Base-by-base conservation (phyloP, 2,888 invertebrate genomes). In the Agonum fuliginosum region DNA sequence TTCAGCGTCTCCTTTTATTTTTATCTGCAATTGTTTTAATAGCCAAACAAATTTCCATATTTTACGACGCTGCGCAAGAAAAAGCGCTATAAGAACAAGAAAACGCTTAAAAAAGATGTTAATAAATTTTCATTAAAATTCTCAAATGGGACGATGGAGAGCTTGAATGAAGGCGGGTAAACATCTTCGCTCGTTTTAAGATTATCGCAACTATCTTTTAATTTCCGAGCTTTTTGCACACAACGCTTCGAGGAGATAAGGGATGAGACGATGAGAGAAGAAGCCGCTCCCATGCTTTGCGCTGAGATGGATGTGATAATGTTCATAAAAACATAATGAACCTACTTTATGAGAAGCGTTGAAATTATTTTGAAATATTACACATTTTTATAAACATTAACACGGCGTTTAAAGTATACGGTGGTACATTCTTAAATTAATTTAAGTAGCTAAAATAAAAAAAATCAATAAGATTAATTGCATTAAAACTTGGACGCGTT, bases 71-170 rank as follows among this genome's bases (percentile, higher is more conserved):
- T 30, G 30, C 1, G 19, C 2, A 12, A 14, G 46, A 54, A 54
- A 54, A 41, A 30, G 34, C 34, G 27, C 17, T 12, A n/a, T n/a
- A 34, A 62, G 10, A 62, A 17, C 30, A 34, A 62, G 62, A 62
- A 54, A 67, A 67, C 20, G 67, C 19, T 67, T 67, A 67, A 67
- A 20, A 67, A 41, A 67, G 41, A 43, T 65, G 58, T 27, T 74
- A 62, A 74, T 74, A 74, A 74, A 74, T 74, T 74, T 74, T 46
- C 74, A 74, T 74, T 74, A 74, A 58, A 74, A 74, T 74, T 62
- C 74, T 65, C 46, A 41, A 74, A 62, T 62, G 74, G 46, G 37
- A 74, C 65, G 65, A 62, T 46, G 74, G 30, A 48, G 30, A 58
- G 46, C 24, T 54, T 58, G 19, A 43, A 62, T 62, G 54, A 74